A percentile compares a stretch with the other conserved stretches of the same genome.
Conservation (phyloP, 2,888 invertebrate genomes). For the Spilosoma lubricipeda region DNA sequence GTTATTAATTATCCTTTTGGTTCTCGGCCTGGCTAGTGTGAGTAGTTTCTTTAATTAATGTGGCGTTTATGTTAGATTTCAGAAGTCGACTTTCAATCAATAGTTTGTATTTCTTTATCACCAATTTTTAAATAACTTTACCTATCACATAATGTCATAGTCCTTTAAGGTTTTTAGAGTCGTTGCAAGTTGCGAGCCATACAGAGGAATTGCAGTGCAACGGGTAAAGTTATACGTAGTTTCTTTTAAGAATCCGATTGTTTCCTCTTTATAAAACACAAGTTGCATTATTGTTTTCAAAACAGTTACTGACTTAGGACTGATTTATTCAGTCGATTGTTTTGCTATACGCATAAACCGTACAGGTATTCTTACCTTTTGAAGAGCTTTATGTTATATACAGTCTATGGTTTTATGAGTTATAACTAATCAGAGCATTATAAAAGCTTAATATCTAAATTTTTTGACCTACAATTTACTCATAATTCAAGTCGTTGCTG, state of each 20-base stretch:
- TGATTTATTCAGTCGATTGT: too few species aligned
- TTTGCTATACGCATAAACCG: too few species aligned
- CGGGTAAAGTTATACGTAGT: background rate
- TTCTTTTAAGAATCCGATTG: background rate
- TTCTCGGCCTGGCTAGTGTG: constrained; percentile 72
- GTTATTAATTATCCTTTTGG: constrained; percentile 66
- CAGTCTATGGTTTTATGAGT: too few species aligned
- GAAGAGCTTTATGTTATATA: background rate
- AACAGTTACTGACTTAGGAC: too few species aligned
- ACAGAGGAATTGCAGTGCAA: background rate
- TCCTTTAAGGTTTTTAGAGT: background rate
- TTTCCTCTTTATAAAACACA: background rate
- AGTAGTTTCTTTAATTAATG: too few species aligned
- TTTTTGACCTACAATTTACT: background rate
- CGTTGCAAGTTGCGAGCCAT: background rate
- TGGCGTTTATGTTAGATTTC: background rate
- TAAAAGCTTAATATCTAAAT: background rate
- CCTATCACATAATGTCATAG: too few species aligned
- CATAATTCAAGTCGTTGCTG: background rate
- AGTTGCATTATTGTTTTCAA: background rate
- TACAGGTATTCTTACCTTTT: background rate
- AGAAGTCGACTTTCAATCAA: background rate
- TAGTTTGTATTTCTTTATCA: background rate
- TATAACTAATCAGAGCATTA: background rate
- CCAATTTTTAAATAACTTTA: too few species aligned